Percentiles rank a stretch among this genome's conserved stretches.
Evolutionary conservation across 2,113 vertebrate species (phyloP).

Genomic region (Arizona elegans): DNA sequence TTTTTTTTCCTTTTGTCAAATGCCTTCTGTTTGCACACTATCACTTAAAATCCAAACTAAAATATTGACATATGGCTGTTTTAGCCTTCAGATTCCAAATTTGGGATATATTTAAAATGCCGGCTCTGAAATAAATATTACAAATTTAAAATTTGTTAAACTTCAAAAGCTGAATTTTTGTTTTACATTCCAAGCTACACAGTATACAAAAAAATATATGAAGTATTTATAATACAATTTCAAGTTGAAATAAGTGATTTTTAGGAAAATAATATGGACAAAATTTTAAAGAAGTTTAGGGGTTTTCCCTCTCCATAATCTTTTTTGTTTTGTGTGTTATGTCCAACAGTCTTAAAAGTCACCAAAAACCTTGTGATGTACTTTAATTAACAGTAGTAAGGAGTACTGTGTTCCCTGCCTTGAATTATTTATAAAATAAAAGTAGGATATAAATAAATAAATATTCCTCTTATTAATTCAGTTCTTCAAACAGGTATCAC

Average conservation of each 20-base stretch:
- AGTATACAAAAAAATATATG: background rate
- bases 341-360: constrained; percentile 31
- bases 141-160: background rate
- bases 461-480: constrained; percentile 42
- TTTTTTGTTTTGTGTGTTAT: constrained; percentile 51
- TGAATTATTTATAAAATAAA: too few species aligned
- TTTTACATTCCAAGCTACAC: background rate
- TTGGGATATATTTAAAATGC: background rate
- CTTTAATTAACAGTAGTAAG: constrained; percentile 4
- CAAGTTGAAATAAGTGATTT: background rate
- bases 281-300: constrained; percentile 33
- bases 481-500: constrained; percentile 65
- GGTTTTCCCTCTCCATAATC: background rate
- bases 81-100: background rate
- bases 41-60: background rate
- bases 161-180: background rate
- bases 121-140: background rate
- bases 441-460: too few species aligned
- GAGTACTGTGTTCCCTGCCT: too few species aligned
- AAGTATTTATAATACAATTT: background rate
- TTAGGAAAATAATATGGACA: background rate
- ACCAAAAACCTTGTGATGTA: constrained; percentile 35
- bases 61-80: background rate
- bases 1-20: background rate
- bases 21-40: background rate